Conservation (phyloP, 2,113 vertebrate species). For the Psittacara wagleri region DNA sequence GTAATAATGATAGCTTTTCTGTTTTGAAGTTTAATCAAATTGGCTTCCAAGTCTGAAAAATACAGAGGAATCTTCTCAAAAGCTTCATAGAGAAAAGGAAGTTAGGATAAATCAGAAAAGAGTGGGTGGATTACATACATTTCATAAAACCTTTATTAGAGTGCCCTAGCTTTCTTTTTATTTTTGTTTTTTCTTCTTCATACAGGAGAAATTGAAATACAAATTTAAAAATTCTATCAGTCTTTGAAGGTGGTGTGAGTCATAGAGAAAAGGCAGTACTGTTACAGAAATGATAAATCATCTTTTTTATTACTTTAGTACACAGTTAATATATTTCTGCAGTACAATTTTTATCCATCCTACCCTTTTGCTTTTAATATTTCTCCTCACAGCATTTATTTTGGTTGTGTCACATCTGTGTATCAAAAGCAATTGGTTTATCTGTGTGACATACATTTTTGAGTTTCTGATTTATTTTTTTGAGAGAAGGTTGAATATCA, state of each 20-base stretch:
- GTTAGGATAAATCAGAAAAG: not conserved
- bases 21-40: not conserved
- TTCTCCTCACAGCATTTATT: not conserved
- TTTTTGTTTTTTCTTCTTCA: not conserved
- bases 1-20: not conserved
- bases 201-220: not conserved
- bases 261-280: not conserved
- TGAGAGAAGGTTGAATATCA: not conserved
- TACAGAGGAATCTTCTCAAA: not conserved
- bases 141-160: not conserved
- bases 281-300: not conserved
- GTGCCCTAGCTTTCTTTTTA: not conserved
- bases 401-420: not conserved
- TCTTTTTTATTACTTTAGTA: not conserved
- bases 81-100: not conserved
- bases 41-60: not conserved
- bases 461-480: not conserved
- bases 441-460: not conserved
- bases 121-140: not conserved
- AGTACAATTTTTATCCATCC: not conserved
- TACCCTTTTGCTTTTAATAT: not conserved
- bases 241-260: not conserved
- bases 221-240: not conserved
- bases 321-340: not conserved
- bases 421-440: not conserved